Conservation (phyloP, 2,797 vertebrate genomes). For the Holocentrus rufus region DNA sequence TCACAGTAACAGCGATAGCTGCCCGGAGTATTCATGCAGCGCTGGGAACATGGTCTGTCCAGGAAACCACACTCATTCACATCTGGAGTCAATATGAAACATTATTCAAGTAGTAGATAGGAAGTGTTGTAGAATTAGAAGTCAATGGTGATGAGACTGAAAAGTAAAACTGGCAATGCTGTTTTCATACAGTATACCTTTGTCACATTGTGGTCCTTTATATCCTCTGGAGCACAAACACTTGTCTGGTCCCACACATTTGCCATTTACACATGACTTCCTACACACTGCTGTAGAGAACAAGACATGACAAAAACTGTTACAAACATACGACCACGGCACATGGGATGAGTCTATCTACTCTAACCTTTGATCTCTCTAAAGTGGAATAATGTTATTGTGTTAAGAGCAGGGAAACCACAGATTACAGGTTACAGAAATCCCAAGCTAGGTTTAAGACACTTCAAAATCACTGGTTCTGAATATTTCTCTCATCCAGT, state of each 20-base stretch:
- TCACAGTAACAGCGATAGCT: constrained; percentile 82
- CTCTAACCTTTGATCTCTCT: neutral
- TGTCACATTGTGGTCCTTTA: constrained; percentile 71
- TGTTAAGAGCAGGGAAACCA: neutral
- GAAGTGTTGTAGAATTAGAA: constrained; percentile 53
- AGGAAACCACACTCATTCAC: constrained; percentile 81
- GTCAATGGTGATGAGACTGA: constrained; percentile 60
- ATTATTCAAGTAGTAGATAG: constrained; percentile 56
- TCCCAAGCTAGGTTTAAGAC: neutral
- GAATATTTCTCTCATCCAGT: neutral
- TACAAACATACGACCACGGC: neutral
- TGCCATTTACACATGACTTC: constrained; percentile 72
- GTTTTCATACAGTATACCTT: constrained; percentile 68
- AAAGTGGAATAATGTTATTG: neutral
- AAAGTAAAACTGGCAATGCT: constrained; percentile 40
- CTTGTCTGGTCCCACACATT: constrained; percentile 72
- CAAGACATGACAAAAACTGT: constrained; percentile 3
- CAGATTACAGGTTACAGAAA: too few relatives aligned
- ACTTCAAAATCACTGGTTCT: neutral
- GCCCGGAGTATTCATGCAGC: constrained; percentile 81
- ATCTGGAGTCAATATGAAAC: constrained; percentile 76
- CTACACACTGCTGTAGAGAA: constrained; percentile 70
- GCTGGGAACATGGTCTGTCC: constrained; percentile 76
- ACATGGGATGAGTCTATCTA: neutral
- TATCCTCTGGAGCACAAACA: constrained; percentile 77